phyloP scores from a whole-genome alignment of 2,113 vertebrate species.

The Saccopteryx leptura region DNA sequence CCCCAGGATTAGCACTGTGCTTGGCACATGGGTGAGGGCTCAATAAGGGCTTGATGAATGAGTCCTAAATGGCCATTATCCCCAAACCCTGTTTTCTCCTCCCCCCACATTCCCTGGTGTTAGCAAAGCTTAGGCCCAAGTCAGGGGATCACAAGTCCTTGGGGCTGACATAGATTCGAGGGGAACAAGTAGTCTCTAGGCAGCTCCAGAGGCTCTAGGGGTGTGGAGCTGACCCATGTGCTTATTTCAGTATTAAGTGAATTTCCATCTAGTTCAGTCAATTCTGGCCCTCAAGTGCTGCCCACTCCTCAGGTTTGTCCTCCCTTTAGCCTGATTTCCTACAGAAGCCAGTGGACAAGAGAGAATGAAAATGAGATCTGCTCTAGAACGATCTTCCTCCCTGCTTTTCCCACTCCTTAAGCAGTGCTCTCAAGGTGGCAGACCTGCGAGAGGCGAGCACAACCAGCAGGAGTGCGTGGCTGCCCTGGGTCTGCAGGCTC shows the following conservation, averaged over 20 bases:
- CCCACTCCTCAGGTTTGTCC: background rate
- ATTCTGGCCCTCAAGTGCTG: background rate
- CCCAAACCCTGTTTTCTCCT: background rate
- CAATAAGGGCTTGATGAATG: background rate
- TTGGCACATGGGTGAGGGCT: too few relatives aligned
- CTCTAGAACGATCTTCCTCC: background rate
- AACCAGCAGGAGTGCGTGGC: accelerated
- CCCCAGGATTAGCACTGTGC: background rate
- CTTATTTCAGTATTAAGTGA: background rate
- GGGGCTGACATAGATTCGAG: background rate
- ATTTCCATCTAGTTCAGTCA: background rate
- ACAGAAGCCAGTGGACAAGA: background rate
- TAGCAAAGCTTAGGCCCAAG: background rate
- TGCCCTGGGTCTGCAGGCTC: accelerated
- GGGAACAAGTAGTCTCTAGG: background rate
- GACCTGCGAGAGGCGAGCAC: background rate
- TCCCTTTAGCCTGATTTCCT: background rate
- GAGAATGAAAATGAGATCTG: background rate
- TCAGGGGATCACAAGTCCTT: background rate
- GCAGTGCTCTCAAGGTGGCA: accelerated
- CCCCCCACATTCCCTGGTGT: background rate
- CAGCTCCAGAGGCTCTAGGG: background rate
- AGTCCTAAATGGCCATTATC: background rate
- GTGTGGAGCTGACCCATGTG: background rate
- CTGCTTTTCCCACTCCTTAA: background rate